Evolutionary conservation across 1,140 invertebrate species (phyloP), one percentile per base, ranked within the genome.

Genomic region (Maniola jurtina): DNA sequence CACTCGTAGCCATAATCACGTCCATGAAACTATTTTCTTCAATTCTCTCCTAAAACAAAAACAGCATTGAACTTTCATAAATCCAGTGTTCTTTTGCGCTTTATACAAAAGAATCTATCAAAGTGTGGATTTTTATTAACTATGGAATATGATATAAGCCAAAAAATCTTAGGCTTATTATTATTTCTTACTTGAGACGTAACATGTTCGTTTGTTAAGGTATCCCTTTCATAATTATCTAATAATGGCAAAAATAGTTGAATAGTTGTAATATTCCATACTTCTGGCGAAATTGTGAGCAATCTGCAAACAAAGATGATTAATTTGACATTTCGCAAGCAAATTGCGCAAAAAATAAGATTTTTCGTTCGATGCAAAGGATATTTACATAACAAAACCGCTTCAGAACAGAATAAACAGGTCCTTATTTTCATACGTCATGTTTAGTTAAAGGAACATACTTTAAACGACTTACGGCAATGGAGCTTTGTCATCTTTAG

Each of bases 1-100:
- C 94, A 33, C 92, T 79, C 0, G 96, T 96, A 40, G 92, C 86
- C 91, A 96, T 92, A 16, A 97, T 92, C 0, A 93, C 93, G 86
- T 96, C 94, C 59, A 97, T 90, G 73, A 97, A 95, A 14, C 92
- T 92, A 70, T 94, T 93, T 86, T 96, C 95, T 92, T 97, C 96
- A 62, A 90, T 92, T 61, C 91, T 92, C 86, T 97, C 96, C 82
- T 94, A 66, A 58, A 77, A 88, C 48, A 45, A 58, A n/a, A 54
- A 45, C 14, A 70, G 11, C 10, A 57, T n/a, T 48, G 11, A 48
- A 48, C 11, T 6, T 48, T 48, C 6, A n/a, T 48, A 48, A 10
- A 48, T 48, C 25, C 25, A 25, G 25, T 4, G 25, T 25, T 25
- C 25, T 25, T 25, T 25, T 25, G 1, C 25, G 25, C 25, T 25